These are phyloP conservation scores for Gymnocephalus cernua DNA, from an alignment of 2,113 vertebrate species.

Conservation along the genomic window DNA sequence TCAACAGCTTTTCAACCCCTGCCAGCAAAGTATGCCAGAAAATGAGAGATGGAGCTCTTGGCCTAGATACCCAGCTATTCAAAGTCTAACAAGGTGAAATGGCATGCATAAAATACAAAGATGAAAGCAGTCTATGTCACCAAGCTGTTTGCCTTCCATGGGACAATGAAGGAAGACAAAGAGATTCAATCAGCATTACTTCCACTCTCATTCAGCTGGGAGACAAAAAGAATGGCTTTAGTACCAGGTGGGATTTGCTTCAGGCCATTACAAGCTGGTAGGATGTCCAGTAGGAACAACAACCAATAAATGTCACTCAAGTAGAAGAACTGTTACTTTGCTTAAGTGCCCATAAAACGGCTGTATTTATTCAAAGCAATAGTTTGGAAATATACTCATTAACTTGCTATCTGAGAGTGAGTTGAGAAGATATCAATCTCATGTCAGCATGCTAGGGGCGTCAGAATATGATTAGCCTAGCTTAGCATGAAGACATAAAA, in stretches of 20 bases:
- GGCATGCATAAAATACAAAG: slow-evolving; percentile 16
- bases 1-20: slow-evolving; percentile 62
- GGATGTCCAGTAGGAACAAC: not conserved
- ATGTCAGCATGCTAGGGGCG: no score
- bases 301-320: not conserved
- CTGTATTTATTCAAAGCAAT: not conserved
- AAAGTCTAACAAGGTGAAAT: slow-evolving; percentile 42
- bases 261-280: not conserved
- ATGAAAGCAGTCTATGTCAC: not conserved
- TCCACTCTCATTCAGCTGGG: not conserved
- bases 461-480: no score
- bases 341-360: not conserved
- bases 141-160: not conserved
- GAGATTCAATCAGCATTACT: slow-evolving; percentile 5
- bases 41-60: slow-evolving; percentile 45
- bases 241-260: not conserved
- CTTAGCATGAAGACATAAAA: no score
- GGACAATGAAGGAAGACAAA: not conserved
- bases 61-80: slow-evolving; percentile 45
- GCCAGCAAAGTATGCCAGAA: slow-evolving; percentile 56
- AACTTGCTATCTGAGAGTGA: not conserved
- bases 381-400: not conserved
- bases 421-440: no score
- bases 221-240: not conserved
- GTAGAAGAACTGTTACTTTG: not conserved